Conservation (phyloP, 2,113 vertebrate species). For the Oreochromis aureus region DNA sequence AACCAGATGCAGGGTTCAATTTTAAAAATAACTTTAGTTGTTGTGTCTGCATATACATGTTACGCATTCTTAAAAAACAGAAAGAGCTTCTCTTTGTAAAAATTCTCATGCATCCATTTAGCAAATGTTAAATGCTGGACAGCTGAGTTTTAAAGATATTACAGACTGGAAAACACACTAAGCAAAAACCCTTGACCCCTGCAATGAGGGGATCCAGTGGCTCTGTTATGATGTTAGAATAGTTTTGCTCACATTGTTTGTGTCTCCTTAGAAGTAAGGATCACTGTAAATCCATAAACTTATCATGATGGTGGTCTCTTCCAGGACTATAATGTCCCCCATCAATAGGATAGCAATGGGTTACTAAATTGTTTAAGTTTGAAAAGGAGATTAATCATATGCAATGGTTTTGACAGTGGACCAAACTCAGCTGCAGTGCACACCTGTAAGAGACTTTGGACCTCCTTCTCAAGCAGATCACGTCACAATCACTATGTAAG, state of each 20-base stretch:
- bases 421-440: background rate
- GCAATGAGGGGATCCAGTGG: background rate
- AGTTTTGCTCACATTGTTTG: background rate
- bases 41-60: background rate
- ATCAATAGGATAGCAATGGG: background rate
- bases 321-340: background rate
- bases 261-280: background rate
- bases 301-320: background rate
- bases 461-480: background rate
- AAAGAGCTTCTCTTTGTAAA: background rate
- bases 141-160: background rate
- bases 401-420: background rate
- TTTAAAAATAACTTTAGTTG: background rate
- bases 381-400: rapidly evolving
- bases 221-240: background rate
- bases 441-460: background rate
- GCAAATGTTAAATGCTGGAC: background rate
- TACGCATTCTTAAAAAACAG: background rate
- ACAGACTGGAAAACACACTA: background rate
- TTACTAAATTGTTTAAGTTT: background rate
- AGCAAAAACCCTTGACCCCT: background rate
- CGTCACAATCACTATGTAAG: background rate
- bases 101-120: background rate
- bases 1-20: background rate
- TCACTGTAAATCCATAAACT: rapidly evolving